Conservation (phyloP, 2,797 vertebrate genomes). For the Graptemys geographica region DNA sequence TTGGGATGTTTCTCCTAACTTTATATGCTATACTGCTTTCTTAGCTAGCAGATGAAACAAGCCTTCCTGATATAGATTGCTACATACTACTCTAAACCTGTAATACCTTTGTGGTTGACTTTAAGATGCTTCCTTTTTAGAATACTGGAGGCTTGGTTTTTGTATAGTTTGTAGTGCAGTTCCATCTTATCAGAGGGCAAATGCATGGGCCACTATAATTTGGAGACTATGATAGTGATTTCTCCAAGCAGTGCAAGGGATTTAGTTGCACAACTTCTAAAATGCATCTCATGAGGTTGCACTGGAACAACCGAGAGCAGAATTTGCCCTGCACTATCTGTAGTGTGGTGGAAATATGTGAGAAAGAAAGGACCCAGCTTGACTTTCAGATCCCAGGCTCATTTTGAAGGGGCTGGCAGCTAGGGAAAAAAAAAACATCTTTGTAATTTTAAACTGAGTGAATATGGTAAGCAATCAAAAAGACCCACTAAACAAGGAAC, state of each 20-base stretch:
- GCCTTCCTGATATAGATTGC: not conserved
- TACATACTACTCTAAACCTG: not conserved
- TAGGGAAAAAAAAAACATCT: fast-evolving
- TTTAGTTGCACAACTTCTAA: not conserved
- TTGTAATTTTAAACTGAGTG: not conserved
- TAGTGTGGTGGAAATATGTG: not conserved
- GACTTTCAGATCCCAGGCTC: not conserved
- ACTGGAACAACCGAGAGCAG: not conserved
- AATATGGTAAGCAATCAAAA: not conserved
- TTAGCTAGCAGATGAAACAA: conserved; percentile 42
- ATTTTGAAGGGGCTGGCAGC: not conserved
- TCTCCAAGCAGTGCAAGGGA: not conserved
- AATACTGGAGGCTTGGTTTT: not conserved
- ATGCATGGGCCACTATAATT: not conserved
- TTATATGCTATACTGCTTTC: not conserved
- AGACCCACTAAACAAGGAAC: not conserved
- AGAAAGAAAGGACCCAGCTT: not conserved
- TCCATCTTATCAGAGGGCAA: conserved; percentile 8
- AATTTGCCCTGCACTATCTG: not conserved
- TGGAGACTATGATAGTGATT: not conserved
- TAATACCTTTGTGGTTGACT: not conserved
- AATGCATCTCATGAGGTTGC: not conserved
- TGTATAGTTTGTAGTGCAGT: not conserved
- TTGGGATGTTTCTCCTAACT: not conserved
- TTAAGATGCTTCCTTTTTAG: not conserved